Conservation (phyloP, 2,888 invertebrate genomes). For the Conchocele bisecta region DNA sequence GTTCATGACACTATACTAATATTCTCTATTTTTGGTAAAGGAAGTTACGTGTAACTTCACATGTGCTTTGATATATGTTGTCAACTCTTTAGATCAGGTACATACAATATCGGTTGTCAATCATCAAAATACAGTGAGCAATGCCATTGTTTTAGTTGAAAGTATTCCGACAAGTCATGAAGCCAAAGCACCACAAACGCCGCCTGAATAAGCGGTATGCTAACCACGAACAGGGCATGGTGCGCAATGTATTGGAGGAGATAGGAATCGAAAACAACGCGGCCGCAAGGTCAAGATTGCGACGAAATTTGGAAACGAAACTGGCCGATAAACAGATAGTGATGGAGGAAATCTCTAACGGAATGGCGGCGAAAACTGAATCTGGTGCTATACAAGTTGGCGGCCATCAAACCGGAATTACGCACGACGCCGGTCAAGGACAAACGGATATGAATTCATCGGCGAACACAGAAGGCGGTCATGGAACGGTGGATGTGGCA, state of each 20-base stretch:
- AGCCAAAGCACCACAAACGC: constrained; percentile 43
- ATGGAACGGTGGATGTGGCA: not conserved
- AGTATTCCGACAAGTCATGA: constrained; percentile 67
- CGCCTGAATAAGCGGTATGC: constrained; percentile 29
- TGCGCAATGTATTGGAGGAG: constrained; percentile 62
- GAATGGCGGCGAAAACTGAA: not conserved
- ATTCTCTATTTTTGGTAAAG: too few species aligned
- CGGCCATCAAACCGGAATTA: not conserved
- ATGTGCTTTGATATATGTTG: too few species aligned
- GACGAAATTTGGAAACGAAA: constrained; percentile 32
- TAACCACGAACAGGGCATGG: constrained; percentile 18
- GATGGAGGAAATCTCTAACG: constrained; percentile 22
- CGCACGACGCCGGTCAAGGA: not conserved
- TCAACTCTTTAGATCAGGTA: too few species aligned
- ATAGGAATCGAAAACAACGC: constrained; percentile 64
- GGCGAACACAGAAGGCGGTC: not conserved
- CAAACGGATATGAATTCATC: not conserved
- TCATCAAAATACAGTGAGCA: too few species aligned
- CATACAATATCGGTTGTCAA: too few species aligned
- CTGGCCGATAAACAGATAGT: not conserved
- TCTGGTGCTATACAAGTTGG: not conserved
- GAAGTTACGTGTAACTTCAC: too few species aligned
- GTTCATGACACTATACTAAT: too few species aligned
- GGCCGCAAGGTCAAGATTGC: constrained; percentile 46
- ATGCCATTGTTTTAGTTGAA: constrained; percentile 69